phyloP scores from a whole-genome alignment of 2,797 vertebrate genomes.

The Rallus crepitans region DNA sequence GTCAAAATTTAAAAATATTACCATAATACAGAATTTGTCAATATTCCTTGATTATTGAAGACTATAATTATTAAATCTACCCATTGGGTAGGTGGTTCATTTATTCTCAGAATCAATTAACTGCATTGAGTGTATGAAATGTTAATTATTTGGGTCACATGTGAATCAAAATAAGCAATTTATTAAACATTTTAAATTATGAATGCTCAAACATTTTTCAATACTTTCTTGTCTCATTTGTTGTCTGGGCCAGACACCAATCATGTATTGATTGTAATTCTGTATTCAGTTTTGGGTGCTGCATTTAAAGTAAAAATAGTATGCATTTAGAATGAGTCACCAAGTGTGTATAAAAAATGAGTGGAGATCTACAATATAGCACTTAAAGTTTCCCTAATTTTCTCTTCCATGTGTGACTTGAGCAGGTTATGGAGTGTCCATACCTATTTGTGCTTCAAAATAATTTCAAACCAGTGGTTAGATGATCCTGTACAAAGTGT shows the following conservation, averaged over 20 bases:
- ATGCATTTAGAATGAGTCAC: neutral
- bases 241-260: neutral
- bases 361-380: neutral
- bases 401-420: neutral
- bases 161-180: neutral
- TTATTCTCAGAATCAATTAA: neutral
- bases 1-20: neutral
- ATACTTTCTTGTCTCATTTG: neutral
- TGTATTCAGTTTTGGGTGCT: neutral
- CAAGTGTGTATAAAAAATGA: neutral
- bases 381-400: too few species aligned
- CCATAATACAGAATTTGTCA: neutral
- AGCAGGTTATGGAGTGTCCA: neutral
- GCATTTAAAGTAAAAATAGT: neutral
- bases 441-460: neutral
- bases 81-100: neutral
- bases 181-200: neutral
- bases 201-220: neutral
- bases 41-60: neutral
- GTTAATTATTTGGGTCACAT: neutral
- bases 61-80: neutral
- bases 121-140: neutral
- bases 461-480: neutral
- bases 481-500: neutral
- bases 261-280: neutral